Conservation (phyloP, 2,113 vertebrate species). For the Oncorhynchus tshawytscha region DNA sequence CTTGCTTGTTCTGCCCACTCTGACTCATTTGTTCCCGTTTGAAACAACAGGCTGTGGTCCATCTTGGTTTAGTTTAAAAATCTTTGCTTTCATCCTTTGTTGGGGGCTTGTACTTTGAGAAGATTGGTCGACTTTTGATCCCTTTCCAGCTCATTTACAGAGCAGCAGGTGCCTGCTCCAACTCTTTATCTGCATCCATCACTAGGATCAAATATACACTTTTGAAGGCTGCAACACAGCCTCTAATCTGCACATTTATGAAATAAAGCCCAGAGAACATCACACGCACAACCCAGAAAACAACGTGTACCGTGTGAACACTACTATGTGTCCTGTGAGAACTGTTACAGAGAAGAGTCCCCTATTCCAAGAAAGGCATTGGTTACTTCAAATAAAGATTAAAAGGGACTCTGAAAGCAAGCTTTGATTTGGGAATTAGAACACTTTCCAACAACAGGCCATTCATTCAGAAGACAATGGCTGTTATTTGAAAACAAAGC, state of each 20-base stretch:
- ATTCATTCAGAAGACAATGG: slow-evolving; percentile 52
- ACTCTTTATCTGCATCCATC: not conserved
- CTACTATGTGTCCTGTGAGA: slow-evolving; percentile 24
- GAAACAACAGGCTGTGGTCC: no score
- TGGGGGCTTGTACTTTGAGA: no score
- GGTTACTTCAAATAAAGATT: not conserved
- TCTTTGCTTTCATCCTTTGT: no score
- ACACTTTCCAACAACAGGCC: slow-evolving; percentile 45
- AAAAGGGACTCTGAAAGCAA: slow-evolving; percentile 16
- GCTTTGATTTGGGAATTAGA: slow-evolving; percentile 25
- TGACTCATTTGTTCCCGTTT: no score
- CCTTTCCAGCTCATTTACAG: not conserved
- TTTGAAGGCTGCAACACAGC: not conserved
- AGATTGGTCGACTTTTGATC: no score
- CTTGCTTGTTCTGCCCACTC: no score
- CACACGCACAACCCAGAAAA: slow-evolving; percentile 9
- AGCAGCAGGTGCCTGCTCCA: slow-evolving; percentile 4
- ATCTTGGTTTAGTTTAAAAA: no score
- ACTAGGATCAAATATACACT: slow-evolving; percentile 4
- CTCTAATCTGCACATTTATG: not conserved
- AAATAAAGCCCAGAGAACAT: not conserved
- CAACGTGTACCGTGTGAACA: not conserved
- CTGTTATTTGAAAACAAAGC: slow-evolving; percentile 51
- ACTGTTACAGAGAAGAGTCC: slow-evolving; percentile 9
- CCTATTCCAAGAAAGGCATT: slow-evolving; percentile 1